Conservation (phyloP, 1,140 invertebrate species). For the Drosophila tropicalis region DNA sequence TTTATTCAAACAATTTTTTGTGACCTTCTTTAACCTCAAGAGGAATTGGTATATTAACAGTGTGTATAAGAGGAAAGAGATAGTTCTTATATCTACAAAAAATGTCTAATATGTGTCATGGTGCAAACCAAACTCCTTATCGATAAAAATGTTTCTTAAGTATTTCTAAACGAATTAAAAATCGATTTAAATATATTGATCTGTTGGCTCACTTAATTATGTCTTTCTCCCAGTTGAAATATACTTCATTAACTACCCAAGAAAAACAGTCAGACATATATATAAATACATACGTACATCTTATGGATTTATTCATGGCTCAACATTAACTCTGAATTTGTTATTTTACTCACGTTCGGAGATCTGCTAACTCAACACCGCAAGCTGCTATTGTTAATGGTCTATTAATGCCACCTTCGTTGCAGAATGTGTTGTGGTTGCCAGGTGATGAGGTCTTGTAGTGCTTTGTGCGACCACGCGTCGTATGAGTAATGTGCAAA, state of each 20-base stretch:
- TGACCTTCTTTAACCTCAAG: too few species aligned
- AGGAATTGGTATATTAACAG: too few species aligned
- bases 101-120: too few species aligned
- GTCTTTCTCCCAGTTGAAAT: background rate
- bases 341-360: constrained; percentile 52
- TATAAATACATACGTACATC: background rate
- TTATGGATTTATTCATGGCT: background rate
- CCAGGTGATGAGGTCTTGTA: constrained; percentile 37
- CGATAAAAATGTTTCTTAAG: too few species aligned
- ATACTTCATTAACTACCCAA: background rate
- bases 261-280: background rate
- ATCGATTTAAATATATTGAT: background rate
- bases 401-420: constrained; percentile 55
- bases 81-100: too few species aligned
- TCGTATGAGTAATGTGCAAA: constrained; percentile 63
- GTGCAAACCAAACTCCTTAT: too few species aligned
- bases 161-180: too few species aligned
- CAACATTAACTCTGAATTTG: constrained; percentile 36
- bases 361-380: constrained; percentile 22
- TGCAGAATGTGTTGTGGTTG: constrained; percentile 40
- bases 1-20: too few species aligned
- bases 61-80: too few species aligned
- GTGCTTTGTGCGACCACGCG: constrained; percentile 8
- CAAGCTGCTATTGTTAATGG: constrained; percentile 56
- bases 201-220: background rate